phyloP scores from a whole-genome alignment of 2,113 vertebrate genomes.

The Candoia aspera region DNA sequence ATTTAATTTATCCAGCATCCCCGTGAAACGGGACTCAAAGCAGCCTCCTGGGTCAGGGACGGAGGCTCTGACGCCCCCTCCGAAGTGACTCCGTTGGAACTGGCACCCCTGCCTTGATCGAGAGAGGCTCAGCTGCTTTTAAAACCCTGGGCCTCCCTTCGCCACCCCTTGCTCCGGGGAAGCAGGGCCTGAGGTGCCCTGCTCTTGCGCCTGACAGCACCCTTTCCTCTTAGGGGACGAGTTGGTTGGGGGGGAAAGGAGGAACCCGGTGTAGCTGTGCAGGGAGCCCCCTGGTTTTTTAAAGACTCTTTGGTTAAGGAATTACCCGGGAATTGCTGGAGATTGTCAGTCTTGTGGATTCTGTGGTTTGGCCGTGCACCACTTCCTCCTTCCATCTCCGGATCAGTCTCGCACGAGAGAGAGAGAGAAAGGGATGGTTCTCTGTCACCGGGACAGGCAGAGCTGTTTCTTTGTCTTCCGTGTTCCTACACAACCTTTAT shows the following conservation, averaged over 20 bases:
- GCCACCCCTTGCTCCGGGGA: background rate
- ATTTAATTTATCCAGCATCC: background rate
- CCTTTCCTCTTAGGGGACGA: background rate
- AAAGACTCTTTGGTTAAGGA: background rate
- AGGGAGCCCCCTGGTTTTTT: background rate
- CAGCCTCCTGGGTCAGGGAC: too few species aligned
- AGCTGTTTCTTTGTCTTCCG: background rate
- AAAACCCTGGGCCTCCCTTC: too few species aligned
- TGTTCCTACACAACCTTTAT: background rate
- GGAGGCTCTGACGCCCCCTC: background rate
- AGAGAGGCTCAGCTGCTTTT: background rate
- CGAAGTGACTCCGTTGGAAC: too few species aligned
- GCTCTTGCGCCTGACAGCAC: background rate
- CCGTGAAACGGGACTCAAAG: background rate
- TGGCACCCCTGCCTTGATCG: background rate
- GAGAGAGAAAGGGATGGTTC: background rate
- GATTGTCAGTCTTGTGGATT: background rate
- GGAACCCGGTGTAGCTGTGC: background rate
- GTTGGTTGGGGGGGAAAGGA: too few species aligned
- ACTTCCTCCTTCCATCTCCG: too few species aligned
- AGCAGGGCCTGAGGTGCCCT: too few species aligned
- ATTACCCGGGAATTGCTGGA: background rate
- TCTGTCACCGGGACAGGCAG: background rate
- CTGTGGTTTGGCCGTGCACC: background rate
- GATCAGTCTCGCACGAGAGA: background rate